phyloP scores from a whole-genome alignment of 2,888 invertebrate species.

The Buathra laborator region DNA sequence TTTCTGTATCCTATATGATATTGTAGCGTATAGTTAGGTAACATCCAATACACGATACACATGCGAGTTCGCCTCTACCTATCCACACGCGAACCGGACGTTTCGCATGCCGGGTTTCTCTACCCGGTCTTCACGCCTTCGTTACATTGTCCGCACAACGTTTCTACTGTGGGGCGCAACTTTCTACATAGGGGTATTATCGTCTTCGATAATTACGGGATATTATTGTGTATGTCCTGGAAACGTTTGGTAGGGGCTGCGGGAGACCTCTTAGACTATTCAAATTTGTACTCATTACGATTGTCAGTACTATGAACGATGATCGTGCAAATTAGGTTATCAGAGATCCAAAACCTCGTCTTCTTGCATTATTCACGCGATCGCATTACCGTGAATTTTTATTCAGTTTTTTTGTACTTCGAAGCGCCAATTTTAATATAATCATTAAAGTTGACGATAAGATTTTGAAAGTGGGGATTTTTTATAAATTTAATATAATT shows the following conservation, averaged over 20 bases:
- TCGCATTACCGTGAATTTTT: neutral
- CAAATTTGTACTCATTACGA: neutral
- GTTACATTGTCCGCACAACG: conserved; percentile 26
- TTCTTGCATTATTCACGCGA: neutral
- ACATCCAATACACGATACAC: conserved; percentile 49
- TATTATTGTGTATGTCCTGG: conserved; percentile 19
- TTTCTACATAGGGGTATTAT: neutral
- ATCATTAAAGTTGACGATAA: neutral
- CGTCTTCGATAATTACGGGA: conserved; percentile 33
- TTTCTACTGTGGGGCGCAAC: conserved; percentile 14
- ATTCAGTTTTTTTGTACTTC: neutral
- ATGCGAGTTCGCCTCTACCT: conserved; percentile 19
- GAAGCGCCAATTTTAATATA: neutral
- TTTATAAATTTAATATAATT: neutral
- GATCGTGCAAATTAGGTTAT: neutral
- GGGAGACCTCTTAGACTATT: neutral
- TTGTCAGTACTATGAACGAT: neutral
- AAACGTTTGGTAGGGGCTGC: neutral
- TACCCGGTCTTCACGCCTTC: conserved; percentile 17
- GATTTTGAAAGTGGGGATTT: neutral
- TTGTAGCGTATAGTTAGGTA: conserved; percentile 52
- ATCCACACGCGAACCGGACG: conserved; percentile 57
- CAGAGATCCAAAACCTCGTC: neutral
- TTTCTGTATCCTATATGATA: conserved; percentile 43
- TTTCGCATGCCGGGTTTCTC: conserved; percentile 25